These are phyloP conservation scores for Fregetta grallaria DNA, from an alignment of 2,113 vertebrate genomes.

Conservation along the genomic window DNA sequence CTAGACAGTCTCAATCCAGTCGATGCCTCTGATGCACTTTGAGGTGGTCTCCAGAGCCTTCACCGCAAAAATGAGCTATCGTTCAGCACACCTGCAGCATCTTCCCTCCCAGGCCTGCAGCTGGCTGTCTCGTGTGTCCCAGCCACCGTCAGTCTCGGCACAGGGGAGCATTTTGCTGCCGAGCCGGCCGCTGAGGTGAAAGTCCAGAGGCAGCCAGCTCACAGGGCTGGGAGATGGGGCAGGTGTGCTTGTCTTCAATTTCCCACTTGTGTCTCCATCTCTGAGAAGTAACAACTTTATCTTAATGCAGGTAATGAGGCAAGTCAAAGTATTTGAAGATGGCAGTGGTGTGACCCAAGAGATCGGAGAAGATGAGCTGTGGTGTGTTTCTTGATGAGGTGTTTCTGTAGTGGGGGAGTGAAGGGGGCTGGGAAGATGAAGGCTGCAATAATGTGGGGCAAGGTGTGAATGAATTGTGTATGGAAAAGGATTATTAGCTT, in stretches of 20 bases:
- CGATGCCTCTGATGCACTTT: not conserved
- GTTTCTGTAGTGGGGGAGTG: not conserved
- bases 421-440: not conserved
- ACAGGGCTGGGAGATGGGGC: not conserved
- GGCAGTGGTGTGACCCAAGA: not conserved
- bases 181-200: accelerated
- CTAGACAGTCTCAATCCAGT: not conserved
- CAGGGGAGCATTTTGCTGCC: not conserved
- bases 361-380: not conserved
- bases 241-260: accelerated
- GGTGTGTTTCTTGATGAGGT: not conserved
- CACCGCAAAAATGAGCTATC: not conserved
- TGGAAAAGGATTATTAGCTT: not conserved
- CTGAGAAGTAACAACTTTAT: not conserved
- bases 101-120: not conserved
- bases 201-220: not conserved
- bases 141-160: not conserved
- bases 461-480: not conserved
- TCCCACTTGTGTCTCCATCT: accelerated
- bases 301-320: not conserved
- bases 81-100: accelerated
- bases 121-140: not conserved
- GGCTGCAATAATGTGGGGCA: not conserved
- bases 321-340: not conserved
- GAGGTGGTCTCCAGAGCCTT: not conserved